These are phyloP conservation scores for Lophius piscatorius DNA, from an alignment of 2,113 vertebrate species.

Conservation along the genomic window DNA sequence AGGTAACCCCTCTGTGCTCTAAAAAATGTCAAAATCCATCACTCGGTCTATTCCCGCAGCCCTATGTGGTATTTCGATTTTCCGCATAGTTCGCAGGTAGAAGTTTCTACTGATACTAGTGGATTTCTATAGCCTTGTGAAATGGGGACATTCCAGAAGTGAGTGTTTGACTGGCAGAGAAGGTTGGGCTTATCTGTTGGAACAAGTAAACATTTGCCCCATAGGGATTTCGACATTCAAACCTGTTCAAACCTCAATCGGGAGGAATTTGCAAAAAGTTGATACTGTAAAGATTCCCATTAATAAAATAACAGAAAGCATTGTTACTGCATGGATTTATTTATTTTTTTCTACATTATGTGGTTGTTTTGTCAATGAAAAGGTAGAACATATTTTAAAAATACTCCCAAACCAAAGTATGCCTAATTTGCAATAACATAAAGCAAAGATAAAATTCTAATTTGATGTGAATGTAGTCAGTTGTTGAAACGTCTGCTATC, in stretches of 20 bases:
- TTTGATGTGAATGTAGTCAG: no score
- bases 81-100: slow-evolving; percentile 6
- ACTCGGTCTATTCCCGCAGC: slow-evolving; percentile 1
- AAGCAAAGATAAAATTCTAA: not conserved
- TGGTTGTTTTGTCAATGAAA: not conserved
- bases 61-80: not conserved
- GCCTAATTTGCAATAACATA: not conserved
- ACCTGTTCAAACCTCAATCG: slow-evolving; percentile 60
- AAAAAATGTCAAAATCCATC: slow-evolving; percentile 35
- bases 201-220: slow-evolving; percentile 78
- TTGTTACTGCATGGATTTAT: not conserved
- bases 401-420: not conserved
- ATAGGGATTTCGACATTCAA: slow-evolving; percentile 57
- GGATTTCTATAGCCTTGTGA: slow-evolving; percentile 6
- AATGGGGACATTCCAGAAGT: slow-evolving; percentile 66
- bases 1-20: not conserved
- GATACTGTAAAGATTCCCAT: not conserved
- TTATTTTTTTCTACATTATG: not conserved
- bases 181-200: slow-evolving; percentile 70
- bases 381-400: not conserved
- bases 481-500: no score
- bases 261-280: slow-evolving; percentile 1
- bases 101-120: slow-evolving; percentile 2
- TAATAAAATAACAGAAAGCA: not conserved
- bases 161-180: slow-evolving; percentile 39